Base-by-base conservation (phyloP, 2,797 vertebrate species). In the Macroramphosus scolopax region DNA sequence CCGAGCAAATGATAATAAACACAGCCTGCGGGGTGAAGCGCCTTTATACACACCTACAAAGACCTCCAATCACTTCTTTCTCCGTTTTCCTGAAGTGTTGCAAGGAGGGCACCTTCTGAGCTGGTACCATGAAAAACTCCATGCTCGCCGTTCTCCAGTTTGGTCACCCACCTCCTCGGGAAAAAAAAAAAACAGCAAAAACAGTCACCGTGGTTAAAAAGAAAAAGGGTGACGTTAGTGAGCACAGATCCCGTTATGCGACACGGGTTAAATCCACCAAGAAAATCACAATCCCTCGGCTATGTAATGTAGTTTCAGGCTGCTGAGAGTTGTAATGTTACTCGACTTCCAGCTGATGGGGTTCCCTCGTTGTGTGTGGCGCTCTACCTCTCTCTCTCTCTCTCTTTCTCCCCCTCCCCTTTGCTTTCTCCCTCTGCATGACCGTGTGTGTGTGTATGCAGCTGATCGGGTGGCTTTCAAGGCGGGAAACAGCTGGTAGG, bases 401-500 rank as follows among this genome's bases (percentile, higher is more conserved):
- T 54, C 29, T 49, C 63, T 43, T 55, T 67, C 57, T 52, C 68
- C 56, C 71, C 46, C 64, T 54, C 74, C 67, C 73, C 55, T 74
- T 57, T 68, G 68, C 80, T 69, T 64, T 80, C 81, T 74, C 77
- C 55, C 60, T 59, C 73, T 84, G 81, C 71, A 69, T 78, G 78
- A 67, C 73, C 50, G 75, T 71, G 77, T 69, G 68, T 78, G 82
- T 81, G 79, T 86, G 81, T 84, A 85, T 88, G 92, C 92, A 93
- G 91, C 93, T 94, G 94, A 92, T 93, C 90, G 90, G 88, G 91
- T 93, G 91, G 91, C 91, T 92, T 92, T 92, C 93, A 93, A 94
- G 94, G 95, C 95, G 95, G 94, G 95, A 97, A 97, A 96, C 95
- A 97, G 95, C 95, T 97, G 95, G 94, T 94, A 88, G 91, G 91